Conservation (phyloP, 1,140 invertebrate species). For the Chymomyza costata region DNA sequence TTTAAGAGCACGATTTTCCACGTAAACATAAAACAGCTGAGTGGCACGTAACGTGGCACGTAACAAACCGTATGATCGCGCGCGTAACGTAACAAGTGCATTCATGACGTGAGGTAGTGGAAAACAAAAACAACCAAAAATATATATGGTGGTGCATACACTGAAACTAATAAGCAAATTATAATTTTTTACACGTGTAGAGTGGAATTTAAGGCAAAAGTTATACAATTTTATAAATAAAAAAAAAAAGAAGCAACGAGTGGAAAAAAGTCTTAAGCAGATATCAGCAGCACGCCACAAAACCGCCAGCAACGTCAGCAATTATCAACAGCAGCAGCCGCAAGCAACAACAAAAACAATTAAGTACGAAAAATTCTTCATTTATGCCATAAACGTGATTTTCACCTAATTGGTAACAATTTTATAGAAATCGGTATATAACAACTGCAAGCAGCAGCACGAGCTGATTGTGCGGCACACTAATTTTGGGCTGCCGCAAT, state of each 20-base stretch:
- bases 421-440: slow-evolving; percentile 39
- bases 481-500: slow-evolving; percentile 30
- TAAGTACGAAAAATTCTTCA: slow-evolving; percentile 41
- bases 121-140: no score
- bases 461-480: slow-evolving; percentile 52
- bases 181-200: slow-evolving; percentile 27
- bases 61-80: slow-evolving; percentile 54
- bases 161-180: slow-evolving; percentile 10
- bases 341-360: slow-evolving; percentile 7
- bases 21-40: slow-evolving; percentile 68
- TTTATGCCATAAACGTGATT: slow-evolving; percentile 28
- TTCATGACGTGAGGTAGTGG: no score
- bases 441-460: slow-evolving; percentile 22
- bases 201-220: slow-evolving; percentile 34
- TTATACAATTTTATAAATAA: slow-evolving; percentile 31
- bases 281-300: no score
- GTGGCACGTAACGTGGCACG: slow-evolving; percentile 12
- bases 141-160: background rate
- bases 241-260: slow-evolving; percentile 27
- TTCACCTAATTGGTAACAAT: slow-evolving; percentile 41
- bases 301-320: slow-evolving; percentile 25
- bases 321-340: slow-evolving; percentile 27
- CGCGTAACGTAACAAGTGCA: slow-evolving; percentile 34
- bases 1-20: slow-evolving; percentile 38
- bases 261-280: slow-evolving; percentile 8